Conservation (phyloP, 2,888 invertebrate species). For the Craniophora ligustri region DNA sequence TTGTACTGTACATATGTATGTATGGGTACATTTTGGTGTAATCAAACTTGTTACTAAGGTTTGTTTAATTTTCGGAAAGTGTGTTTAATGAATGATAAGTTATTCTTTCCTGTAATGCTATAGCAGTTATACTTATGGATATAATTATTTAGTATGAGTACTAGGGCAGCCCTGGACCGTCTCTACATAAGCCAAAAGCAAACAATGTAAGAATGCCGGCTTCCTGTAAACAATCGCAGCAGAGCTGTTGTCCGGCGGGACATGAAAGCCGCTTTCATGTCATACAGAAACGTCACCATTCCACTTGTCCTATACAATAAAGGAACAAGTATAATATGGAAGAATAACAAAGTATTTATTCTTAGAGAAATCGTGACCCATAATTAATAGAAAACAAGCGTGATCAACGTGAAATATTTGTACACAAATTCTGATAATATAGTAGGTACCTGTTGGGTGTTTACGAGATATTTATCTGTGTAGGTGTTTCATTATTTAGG, state of each 20-base stretch:
- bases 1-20: too few relatives aligned
- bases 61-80: too few relatives aligned
- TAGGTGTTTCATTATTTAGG: neutral
- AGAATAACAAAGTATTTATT: constrained; percentile 24
- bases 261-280: constrained; percentile 44
- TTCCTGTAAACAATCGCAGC: constrained; percentile 45
- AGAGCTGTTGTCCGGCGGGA: constrained; percentile 14
- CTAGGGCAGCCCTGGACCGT: constrained; percentile 31
- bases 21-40: too few relatives aligned
- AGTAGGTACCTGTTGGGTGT: constrained; percentile 25
- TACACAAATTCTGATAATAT: constrained; percentile 39
- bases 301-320: constrained; percentile 33
- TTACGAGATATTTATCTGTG: constrained; percentile 1
- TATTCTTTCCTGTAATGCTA: too few relatives aligned
- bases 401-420: constrained; percentile 42
- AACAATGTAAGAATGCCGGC: constrained; percentile 41
- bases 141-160: too few relatives aligned
- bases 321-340: constrained; percentile 9
- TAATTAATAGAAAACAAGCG: constrained; percentile 41
- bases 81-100: too few relatives aligned
- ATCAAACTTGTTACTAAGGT: too few relatives aligned
- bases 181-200: constrained; percentile 36
- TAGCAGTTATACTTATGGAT: too few relatives aligned
- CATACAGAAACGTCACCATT: constrained; percentile 19
- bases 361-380: constrained; percentile 52